Evolutionary conservation across 2,797 vertebrate genomes (phyloP), one percentile per base, ranked within the genome.

Genomic region (Poecile montanus): DNA sequence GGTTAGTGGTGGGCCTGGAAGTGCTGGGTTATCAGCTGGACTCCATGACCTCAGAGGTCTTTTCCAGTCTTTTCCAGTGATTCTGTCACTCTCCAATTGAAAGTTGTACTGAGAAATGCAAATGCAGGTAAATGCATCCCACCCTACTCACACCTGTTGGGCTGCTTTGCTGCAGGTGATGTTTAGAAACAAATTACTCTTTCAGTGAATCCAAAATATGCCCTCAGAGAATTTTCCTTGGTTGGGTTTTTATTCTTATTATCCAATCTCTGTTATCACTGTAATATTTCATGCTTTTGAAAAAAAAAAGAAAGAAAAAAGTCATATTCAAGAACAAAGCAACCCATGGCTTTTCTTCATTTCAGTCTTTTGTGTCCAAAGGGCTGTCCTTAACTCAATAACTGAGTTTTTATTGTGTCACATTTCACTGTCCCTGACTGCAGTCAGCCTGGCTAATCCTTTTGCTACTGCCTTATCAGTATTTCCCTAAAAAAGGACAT

Each of bases 241-340:
- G 13, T 16, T 66, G 9, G 4, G 8, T 27, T 32, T 67, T 54
- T 25, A 60, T 13, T 16, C 26, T 53, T 40, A 10, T 91, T 95
- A 96, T 96, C 93, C 96, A 95, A 58, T 97, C 93, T 96, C 94
- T 2, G 25, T 97, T 97, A 97, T 97, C 95, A 76, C 66, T 89
- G 86, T 88, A 96, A 91, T 97, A 97, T 95, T 97, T 97, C 95
- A 97, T 94, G 95, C 93, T 97, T 96, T 93, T 93, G 86, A 0
- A 4, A 13, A 11, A 40, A 34, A 47, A 72, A 62, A 66, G 13
- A 38, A 38, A 5, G 13, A 66, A 60, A 77, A 61, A 92, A 62
- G 86, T 95, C 96, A 73, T 97, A 97, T 95, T 96, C 82, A 96
- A 96, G 95, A 97, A 97, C 90, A 97, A 97, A 97, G 93, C 96